These are phyloP conservation scores for Cosmia trapezina DNA, from an alignment of 2,888 invertebrate genomes.

Conservation along the genomic window DNA sequence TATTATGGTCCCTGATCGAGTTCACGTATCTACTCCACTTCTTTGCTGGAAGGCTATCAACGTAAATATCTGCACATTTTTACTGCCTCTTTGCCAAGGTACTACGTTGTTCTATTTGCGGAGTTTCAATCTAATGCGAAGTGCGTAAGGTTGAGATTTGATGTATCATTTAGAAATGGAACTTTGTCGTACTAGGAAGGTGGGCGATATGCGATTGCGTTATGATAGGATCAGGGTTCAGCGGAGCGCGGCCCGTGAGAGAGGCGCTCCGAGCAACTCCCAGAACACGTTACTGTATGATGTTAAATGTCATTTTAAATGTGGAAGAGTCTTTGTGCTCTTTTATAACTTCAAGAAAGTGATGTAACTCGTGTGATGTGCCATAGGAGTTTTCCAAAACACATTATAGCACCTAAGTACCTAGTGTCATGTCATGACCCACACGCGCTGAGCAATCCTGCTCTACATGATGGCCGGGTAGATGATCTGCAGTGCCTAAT, in stretches of 20 bases:
- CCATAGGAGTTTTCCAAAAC: neutral
- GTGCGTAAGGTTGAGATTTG: conserved; percentile 73
- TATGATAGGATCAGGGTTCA: conserved; percentile 90
- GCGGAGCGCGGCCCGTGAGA: conserved; percentile 81
- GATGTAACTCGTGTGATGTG: neutral
- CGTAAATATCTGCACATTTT: conserved; percentile 88
- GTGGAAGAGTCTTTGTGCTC: conserved; percentile 73
- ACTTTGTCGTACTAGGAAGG: conserved; percentile 72
- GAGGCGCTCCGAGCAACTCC: conserved; percentile 75
- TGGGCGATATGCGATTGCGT: conserved; percentile 86
- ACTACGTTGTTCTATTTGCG: conserved; percentile 45
- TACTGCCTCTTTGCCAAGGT: conserved; percentile 69
- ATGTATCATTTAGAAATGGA: conserved; percentile 50
- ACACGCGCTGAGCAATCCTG: neutral
- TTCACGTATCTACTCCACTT: conserved; percentile 88
- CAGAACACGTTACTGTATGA: conserved; percentile 79
- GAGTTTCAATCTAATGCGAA: conserved; percentile 43
- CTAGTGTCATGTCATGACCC: neutral
- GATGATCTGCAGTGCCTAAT: neutral
- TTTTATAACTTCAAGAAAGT: conserved; percentile 14
- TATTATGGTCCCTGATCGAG: conserved; percentile 85
- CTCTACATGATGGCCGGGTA: too few species aligned
- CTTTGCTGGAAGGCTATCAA: conserved; percentile 87
- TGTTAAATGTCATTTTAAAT: conserved; percentile 85
- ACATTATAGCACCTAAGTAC: neutral